phyloP scores from a whole-genome alignment of 1,140 invertebrate genomes.

The Temnothorax longispinosus region DNA sequence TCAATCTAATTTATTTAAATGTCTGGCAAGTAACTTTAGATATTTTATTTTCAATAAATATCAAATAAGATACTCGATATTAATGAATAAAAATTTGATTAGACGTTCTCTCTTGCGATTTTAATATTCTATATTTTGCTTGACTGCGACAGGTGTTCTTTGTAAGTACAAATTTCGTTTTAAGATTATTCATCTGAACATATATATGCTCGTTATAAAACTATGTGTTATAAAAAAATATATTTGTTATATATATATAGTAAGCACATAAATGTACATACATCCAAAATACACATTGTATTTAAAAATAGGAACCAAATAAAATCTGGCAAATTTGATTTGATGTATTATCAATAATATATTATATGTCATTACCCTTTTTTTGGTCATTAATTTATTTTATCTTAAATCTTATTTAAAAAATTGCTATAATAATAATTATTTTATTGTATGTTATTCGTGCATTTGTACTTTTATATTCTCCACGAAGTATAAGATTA shows the following conservation, averaged over 20 bases:
- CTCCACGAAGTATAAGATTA: not conserved
- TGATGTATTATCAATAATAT: not conserved
- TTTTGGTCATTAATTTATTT: not conserved
- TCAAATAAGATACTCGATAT: not conserved
- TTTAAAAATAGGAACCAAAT: not conserved
- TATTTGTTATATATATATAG: not conserved
- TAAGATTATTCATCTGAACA: not conserved
- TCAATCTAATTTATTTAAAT: not conserved
- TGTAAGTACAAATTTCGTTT: slow-evolving; percentile 1
- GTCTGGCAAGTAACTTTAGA: not conserved
- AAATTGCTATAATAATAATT: not conserved
- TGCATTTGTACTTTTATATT: not conserved
- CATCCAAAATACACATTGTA: not conserved
- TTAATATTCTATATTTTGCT: slow-evolving; percentile 10
- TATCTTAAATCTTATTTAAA: not conserved
- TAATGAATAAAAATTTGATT: not conserved
- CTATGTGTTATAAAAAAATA: not conserved
- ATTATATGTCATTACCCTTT: not conserved
- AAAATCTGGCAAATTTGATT: not conserved
- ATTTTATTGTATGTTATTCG: not conserved
- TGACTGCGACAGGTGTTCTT: not conserved
- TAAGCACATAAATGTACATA: not conserved
- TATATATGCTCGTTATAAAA: not conserved
- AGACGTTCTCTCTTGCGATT: not conserved
- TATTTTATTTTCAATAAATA: not conserved